Evolutionary conservation across 2,888 invertebrate species (phyloP).

Genomic region (Pyrochroa serraticornis): DNA sequence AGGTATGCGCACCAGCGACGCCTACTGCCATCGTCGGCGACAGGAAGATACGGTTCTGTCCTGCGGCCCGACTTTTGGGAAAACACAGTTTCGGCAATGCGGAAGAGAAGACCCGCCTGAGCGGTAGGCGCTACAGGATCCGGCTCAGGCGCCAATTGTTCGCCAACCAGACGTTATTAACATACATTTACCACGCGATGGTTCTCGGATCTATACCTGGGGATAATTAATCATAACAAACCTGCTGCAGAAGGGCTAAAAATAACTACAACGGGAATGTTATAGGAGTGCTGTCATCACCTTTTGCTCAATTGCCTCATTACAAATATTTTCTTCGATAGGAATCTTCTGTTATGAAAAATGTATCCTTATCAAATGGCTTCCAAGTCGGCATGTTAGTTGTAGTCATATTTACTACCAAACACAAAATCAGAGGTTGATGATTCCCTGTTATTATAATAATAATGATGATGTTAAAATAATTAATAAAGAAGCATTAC

Average conservation of each 20-base stretch:
- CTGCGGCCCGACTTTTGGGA: conserved; percentile 8
- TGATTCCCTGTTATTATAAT: conserved; percentile 10
- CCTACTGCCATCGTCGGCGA: conserved; percentile 24
- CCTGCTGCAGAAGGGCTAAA: background rate
- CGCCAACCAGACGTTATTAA: conserved; percentile 5
- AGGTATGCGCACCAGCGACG: conserved; percentile 26
- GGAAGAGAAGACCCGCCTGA: conserved; percentile 14
- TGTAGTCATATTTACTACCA: conserved; percentile 1
- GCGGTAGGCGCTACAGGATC: conserved; percentile 4
- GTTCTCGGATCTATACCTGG: background rate
- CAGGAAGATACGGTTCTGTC: conserved; percentile 26
- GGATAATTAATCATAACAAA: background rate
- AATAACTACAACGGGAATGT: background rate
- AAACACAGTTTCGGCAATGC: conserved; percentile 20
- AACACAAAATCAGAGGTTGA: conserved; percentile 13
- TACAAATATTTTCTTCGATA: too few species aligned
- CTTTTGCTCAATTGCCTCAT: too few species aligned
- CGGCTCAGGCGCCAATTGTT: conserved; percentile 21
- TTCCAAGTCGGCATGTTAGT: too few species aligned
- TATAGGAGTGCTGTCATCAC: too few species aligned
- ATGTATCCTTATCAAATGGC: too few species aligned
- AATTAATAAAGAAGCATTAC: conserved; percentile 13
- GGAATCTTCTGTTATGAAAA: too few species aligned
- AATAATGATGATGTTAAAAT: conserved; percentile 18
- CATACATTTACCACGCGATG: too few species aligned